phyloP scores from a whole-genome alignment of 2,888 invertebrate species.

The Tetranychus piercei region DNA sequence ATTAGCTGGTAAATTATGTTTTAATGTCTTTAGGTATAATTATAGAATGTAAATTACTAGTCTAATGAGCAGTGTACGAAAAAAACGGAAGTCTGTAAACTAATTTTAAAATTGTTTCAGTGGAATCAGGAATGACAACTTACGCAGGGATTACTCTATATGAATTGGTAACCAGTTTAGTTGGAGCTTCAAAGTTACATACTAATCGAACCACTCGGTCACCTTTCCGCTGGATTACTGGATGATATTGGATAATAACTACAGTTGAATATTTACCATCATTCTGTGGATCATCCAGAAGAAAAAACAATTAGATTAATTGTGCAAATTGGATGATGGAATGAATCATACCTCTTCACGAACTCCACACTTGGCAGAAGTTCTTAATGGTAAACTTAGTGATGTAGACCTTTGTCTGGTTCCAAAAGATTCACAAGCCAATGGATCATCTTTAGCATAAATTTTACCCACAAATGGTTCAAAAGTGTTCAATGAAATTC shows the following conservation, averaged over 20 bases:
- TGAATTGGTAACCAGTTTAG: slow-evolving; percentile 28
- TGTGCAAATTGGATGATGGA: not conserved
- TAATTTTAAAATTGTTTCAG: not conserved
- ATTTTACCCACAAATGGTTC: slow-evolving; percentile 30
- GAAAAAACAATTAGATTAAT: not conserved
- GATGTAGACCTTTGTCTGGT: slow-evolving; percentile 23
- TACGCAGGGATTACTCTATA: slow-evolving; percentile 23
- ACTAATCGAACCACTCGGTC: slow-evolving; percentile 61
- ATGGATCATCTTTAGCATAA: slow-evolving; percentile 28
- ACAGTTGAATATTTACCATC: slow-evolving; percentile 35
- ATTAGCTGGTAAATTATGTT: no score
- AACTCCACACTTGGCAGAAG: slow-evolving; percentile 26
- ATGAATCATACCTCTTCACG: slow-evolving; percentile 24
- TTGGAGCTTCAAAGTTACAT: slow-evolving; percentile 29
- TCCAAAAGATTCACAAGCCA: slow-evolving; percentile 27
- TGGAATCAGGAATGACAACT: not conserved
- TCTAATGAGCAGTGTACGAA: not conserved
- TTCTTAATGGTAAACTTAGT: slow-evolving; percentile 25
- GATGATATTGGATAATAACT: slow-evolving; percentile 62
- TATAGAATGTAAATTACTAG: no score
- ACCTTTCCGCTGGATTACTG: slow-evolving; percentile 61
- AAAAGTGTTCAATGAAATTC: slow-evolving; percentile 28
- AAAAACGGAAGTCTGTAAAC: slow-evolving; percentile 11
- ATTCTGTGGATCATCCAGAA: not conserved
- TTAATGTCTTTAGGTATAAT: no score